Percentiles rank a stretch among this genome's conserved stretches.
These are phyloP conservation scores for Lithobates pipiens DNA, from an alignment of 2,797 vertebrate genomes.

Conservation along the genomic window DNA sequence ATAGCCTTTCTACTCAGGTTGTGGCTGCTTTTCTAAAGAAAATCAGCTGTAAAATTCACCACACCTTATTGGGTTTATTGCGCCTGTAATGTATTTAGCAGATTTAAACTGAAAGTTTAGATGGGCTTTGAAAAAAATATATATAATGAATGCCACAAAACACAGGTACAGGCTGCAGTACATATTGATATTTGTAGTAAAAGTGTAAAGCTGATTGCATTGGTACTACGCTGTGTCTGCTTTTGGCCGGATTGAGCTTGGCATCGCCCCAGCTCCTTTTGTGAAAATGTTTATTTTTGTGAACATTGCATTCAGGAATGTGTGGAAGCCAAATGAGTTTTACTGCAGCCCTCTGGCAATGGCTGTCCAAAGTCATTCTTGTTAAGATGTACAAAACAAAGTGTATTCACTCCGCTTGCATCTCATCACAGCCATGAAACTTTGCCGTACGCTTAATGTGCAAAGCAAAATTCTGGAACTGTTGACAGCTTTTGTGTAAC, in stretches of 20 bases:
- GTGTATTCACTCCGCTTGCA: constrained; percentile 14
- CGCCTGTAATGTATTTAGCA: no score
- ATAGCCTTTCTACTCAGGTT: no score
- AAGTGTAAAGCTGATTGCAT: no score
- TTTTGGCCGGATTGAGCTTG: not conserved
- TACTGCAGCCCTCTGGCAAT: constrained; percentile 36
- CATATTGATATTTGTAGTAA: no score
- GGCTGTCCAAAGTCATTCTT: constrained; percentile 33
- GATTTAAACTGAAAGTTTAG: no score
- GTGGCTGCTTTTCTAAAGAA: no score
- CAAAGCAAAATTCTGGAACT: not conserved
- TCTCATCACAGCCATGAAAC: not conserved
- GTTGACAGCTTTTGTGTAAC: constrained; percentile 4
- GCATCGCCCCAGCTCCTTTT: constrained; percentile 17
- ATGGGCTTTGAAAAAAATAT: no score
- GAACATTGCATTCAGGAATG: constrained; percentile 29
- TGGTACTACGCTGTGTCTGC: no score
- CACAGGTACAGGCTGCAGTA: no score
- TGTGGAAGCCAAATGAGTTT: constrained; percentile 48
- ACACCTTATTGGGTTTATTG: no score
- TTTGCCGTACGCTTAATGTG: not conserved
- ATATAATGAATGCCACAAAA: no score
- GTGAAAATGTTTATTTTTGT: constrained; percentile 45
- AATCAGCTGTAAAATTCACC: no score
- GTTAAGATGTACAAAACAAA: constrained; percentile 31